Evolutionary conservation across 2,113 vertebrate genomes (phyloP).

Genomic region (Centropus unirufus): DNA sequence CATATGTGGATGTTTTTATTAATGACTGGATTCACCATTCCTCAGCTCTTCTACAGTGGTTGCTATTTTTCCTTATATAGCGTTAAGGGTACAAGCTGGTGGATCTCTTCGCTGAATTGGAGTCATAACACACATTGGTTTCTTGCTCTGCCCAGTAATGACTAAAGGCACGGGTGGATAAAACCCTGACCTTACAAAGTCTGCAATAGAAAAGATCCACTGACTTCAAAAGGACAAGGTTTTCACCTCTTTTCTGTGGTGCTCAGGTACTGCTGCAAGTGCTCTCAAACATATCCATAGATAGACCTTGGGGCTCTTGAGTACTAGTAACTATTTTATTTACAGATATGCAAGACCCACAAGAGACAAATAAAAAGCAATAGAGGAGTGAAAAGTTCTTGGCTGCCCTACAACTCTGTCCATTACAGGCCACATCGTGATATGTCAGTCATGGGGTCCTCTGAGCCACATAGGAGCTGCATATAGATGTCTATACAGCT

Average conservation of each 20-base stretch:
- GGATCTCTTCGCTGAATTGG: neutral
- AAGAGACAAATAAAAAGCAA: neutral
- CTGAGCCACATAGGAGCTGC: neutral
- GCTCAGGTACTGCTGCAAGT: neutral
- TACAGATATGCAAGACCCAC: neutral
- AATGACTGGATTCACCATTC: neutral
- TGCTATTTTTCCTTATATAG: neutral
- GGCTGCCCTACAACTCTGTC: neutral
- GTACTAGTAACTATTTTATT: neutral
- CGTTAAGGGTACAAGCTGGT: neutral
- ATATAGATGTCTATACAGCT: neutral
- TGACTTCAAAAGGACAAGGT: neutral
- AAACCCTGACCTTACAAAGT: neutral
- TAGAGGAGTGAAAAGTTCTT: neutral
- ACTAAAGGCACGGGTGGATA: neutral
- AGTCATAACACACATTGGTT: neutral
- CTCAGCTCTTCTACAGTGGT: neutral
- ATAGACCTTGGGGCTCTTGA: neutral
- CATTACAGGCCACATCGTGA: fast-evolving
- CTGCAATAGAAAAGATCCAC: neutral
- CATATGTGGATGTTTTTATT: neutral
- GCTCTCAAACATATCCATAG: neutral
- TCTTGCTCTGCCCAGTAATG: neutral
- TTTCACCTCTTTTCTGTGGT: neutral
- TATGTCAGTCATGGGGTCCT: neutral